phyloP scores from a whole-genome alignment of 2,797 vertebrate genomes.

The Sebastes goodei region DNA sequence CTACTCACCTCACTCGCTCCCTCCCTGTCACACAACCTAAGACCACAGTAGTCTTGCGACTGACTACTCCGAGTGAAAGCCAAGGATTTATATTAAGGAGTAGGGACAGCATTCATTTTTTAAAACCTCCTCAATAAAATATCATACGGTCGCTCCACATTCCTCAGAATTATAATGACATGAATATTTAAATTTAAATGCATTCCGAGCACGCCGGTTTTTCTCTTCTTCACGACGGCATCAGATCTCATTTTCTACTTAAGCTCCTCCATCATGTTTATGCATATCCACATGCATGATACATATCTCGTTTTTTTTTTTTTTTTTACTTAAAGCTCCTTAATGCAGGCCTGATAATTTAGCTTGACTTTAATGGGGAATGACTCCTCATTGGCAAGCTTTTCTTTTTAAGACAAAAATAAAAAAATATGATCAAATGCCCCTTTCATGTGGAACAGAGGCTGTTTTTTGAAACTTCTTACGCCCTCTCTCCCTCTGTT shows the following conservation, averaged over 20 bases:
- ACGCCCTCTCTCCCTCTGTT: conserved; percentile 70
- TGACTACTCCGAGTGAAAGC: conserved; percentile 76
- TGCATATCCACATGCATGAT: conserved; percentile 89
- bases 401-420: conserved; percentile 82
- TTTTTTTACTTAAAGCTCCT: conserved; percentile 77
- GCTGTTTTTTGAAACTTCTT: conserved; percentile 82
- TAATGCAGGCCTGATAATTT: conserved; percentile 86
- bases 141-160: conserved; percentile 89
- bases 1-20: conserved; percentile 1
- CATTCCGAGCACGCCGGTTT: conserved; percentile 82
- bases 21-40: conserved; percentile 6
- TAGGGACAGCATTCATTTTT: conserved; percentile 89
- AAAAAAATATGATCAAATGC: conserved; percentile 83
- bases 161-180: conserved; percentile 92
- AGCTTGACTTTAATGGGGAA: conserved; percentile 84
- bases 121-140: conserved; percentile 91
- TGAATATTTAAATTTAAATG: conserved; percentile 92
- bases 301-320: conserved; percentile 74
- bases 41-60: conserved; percentile 53
- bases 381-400: conserved; percentile 81
- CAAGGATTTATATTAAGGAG: conserved; percentile 86
- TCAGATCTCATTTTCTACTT: conserved; percentile 90
- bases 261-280: conserved; percentile 89
- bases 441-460: conserved; percentile 82
- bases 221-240: conserved; percentile 83